phyloP scores from a whole-genome alignment of 2,797 vertebrate genomes.

The Eremophila alpestris region DNA sequence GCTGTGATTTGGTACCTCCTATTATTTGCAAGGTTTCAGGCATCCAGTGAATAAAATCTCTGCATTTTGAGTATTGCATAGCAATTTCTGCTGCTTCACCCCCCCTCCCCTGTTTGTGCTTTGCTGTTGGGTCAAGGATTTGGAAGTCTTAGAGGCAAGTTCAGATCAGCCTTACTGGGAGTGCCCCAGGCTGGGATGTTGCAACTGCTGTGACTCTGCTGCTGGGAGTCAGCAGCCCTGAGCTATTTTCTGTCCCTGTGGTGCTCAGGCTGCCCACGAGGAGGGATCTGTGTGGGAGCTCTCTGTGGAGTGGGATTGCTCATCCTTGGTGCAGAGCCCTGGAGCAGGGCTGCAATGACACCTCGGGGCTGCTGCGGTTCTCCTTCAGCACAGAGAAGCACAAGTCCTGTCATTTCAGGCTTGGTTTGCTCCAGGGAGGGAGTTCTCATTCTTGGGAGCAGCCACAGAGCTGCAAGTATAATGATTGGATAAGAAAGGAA shows the following conservation, averaged over 20 bases:
- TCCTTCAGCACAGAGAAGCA: background rate
- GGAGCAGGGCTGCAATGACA: background rate
- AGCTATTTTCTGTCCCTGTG: background rate
- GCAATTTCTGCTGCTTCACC: background rate
- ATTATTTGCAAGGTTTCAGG: background rate
- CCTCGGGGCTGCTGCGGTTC: accelerated
- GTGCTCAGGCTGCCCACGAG: background rate
- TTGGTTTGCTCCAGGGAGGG: background rate
- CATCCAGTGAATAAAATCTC: background rate
- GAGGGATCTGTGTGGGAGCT: background rate
- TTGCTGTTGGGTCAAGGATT: background rate
- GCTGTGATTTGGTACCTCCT: background rate
- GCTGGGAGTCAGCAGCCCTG: background rate
- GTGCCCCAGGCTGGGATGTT: background rate
- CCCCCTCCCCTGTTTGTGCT: background rate
- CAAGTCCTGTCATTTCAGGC: background rate
- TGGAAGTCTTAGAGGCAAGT: background rate
- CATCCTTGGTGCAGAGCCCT: background rate
- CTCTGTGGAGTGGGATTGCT: background rate
- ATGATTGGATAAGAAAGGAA: background rate
- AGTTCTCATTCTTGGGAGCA: background rate
- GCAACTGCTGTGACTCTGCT: background rate
- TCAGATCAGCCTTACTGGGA: background rate
- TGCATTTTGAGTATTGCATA: background rate
- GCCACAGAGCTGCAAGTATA: background rate